phyloP scores from a whole-genome alignment of 2,113 vertebrate genomes.

The Rutilus rutilus region DNA sequence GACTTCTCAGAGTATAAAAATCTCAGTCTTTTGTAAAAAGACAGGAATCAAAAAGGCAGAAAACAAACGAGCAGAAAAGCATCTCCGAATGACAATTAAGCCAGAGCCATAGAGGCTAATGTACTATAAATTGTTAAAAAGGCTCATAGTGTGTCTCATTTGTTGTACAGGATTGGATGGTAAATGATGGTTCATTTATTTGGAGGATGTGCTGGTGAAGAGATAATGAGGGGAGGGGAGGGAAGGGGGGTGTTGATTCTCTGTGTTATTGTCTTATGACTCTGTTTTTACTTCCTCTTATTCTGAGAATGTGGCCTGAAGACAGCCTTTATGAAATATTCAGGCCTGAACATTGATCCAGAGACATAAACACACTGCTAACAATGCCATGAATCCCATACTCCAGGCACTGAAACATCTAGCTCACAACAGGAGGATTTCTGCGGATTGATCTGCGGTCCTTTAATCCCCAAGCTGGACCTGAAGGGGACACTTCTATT shows the following conservation, averaged over 20 bases:
- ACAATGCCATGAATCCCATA: slow-evolving; percentile 43
- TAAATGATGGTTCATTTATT: slow-evolving; percentile 39
- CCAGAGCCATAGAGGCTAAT: slow-evolving; percentile 13
- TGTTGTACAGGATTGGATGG: slow-evolving; percentile 6
- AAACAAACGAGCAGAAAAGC: slow-evolving; percentile 24
- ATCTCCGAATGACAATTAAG: slow-evolving; percentile 36
- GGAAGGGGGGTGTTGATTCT: slow-evolving; percentile 1
- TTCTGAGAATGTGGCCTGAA: slow-evolving; percentile 8
- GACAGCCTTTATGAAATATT: slow-evolving; percentile 56
- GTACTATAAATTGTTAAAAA: slow-evolving; percentile 36
- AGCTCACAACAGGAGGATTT: slow-evolving; percentile 7
- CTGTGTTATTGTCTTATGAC: neutral
- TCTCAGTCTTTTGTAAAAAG: neutral
- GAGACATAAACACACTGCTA: slow-evolving; percentile 53
- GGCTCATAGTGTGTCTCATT: slow-evolving; percentile 23
- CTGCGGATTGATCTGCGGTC: neutral
- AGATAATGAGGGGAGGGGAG: neutral
- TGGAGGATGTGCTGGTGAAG: neutral
- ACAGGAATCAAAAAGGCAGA: slow-evolving; percentile 17
- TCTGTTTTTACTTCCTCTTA: neutral
- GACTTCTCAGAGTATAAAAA: neutral
- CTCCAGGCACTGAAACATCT: slow-evolving; percentile 33
- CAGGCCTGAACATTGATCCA: slow-evolving; percentile 48
- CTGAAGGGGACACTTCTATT: slow-evolving; percentile 1
- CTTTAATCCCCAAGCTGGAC: neutral